phyloP scores from a whole-genome alignment of 1,140 invertebrate genomes.

The Neomicropteryx cornuta region DNA sequence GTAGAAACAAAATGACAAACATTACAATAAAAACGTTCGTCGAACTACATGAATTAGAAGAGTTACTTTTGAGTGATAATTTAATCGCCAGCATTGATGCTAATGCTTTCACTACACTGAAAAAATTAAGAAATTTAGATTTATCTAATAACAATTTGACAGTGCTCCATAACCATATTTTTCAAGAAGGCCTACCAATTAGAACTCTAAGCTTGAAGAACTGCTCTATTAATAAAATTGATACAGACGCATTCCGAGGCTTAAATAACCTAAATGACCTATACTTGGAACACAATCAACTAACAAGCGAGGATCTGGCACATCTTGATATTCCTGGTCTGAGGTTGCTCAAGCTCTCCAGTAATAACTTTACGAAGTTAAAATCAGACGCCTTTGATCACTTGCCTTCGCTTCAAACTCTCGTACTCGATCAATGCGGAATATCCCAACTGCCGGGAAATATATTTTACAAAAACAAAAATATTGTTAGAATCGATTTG shows the following conservation, averaged over 20 bases:
- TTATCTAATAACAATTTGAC: conserved; percentile 55
- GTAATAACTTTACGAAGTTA: conserved; percentile 66
- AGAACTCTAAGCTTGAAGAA: conserved; percentile 45
- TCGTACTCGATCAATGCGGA: conserved; percentile 57
- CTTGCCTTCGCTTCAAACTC: conserved; percentile 58
- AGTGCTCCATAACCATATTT: conserved; percentile 46
- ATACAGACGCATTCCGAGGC: conserved; percentile 44
- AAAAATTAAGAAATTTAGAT: conserved; percentile 51
- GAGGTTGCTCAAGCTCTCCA: conserved; percentile 55
- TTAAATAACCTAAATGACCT: conserved; percentile 47
- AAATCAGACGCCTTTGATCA: conserved; percentile 57
- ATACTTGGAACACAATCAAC: conserved; percentile 55
- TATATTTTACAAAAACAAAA: conserved; percentile 63
- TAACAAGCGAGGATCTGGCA: conserved; percentile 52
- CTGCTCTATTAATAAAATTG: conserved; percentile 45
- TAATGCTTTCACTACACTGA: conserved; percentile 48
- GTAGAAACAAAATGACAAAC: conserved; percentile 33
- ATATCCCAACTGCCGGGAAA: conserved; percentile 52
- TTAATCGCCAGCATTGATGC: conserved; percentile 48
- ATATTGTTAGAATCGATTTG: conserved; percentile 60
- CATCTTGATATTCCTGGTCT: conserved; percentile 61
- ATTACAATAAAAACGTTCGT: conserved; percentile 44
- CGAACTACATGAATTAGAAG: conserved; percentile 57
- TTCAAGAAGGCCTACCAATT: conserved; percentile 48
- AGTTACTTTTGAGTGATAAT: conserved; percentile 53